Percentiles rank a stretch among this genome's conserved stretches.
These are phyloP conservation scores for Homalodisca vitripennis DNA, from an alignment of 1,140 invertebrate species.

Conservation along the genomic window DNA sequence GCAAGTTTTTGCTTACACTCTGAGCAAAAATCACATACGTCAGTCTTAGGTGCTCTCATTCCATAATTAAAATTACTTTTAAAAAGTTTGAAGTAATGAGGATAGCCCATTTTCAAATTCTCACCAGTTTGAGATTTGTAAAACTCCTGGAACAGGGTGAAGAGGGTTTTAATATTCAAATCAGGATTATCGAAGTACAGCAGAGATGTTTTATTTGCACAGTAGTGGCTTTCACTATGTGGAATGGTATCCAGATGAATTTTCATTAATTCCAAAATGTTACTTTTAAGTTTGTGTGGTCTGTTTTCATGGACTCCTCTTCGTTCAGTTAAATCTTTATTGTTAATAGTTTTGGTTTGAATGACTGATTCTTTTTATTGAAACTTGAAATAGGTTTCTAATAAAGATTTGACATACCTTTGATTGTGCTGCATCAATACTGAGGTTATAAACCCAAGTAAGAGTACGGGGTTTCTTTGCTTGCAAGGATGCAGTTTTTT, in stretches of 20 bases:
- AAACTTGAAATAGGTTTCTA: neutral
- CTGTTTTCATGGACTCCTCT: neutral
- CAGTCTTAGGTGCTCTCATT: neutral
- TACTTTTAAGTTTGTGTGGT: neutral
- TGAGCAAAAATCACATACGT: conserved; percentile 1
- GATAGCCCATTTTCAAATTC: too few species aligned
- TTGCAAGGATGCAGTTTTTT: neutral
- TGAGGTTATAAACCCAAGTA: conserved; percentile 8
- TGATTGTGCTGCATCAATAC: neutral
- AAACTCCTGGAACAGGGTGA: neutral
- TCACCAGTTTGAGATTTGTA: conserved; percentile 16
- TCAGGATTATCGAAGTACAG: conserved; percentile 5
- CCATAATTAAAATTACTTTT: too few species aligned
- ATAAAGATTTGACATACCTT: neutral
- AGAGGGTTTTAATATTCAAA: conserved; percentile 3
- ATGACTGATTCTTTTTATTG: conserved; percentile 1
- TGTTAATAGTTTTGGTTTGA: neutral
- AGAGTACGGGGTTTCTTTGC: neutral
- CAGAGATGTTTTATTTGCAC: conserved; percentile 7
- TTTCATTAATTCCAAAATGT: conserved; percentile 12
- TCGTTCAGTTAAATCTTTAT: neutral
- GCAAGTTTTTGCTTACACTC: conserved; percentile 3
- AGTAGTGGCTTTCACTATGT: neutral
- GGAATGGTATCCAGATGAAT: neutral
- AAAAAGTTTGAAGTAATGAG: too few species aligned